These are phyloP conservation scores for Macrostomum lignano DNA, from an alignment of 1,140 invertebrate genomes.

Conservation along the genomic window DNA sequence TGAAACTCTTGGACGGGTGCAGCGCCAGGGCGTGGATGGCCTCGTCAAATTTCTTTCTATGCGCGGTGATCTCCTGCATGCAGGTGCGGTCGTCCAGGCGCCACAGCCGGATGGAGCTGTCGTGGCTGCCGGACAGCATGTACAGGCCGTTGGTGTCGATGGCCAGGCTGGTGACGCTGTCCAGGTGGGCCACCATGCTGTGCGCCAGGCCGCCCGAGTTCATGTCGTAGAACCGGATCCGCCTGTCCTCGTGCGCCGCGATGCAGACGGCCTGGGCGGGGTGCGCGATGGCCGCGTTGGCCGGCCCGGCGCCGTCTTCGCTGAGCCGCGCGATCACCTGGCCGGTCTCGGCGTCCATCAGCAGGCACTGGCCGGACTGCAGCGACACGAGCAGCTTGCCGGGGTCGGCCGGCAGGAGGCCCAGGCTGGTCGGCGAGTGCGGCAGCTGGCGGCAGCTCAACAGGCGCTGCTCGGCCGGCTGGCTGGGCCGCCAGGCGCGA, in stretches of 20 bases:
- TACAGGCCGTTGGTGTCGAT: slow-evolving; percentile 91
- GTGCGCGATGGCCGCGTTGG: slow-evolving; percentile 67
- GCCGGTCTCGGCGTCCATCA: too few relatives aligned
- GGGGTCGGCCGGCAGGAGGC: too few relatives aligned
- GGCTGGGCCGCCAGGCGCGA: too few relatives aligned
- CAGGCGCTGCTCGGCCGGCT: too few relatives aligned
- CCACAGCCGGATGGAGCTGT: slow-evolving; percentile 94
- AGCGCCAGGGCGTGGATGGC: slow-evolving; percentile 94
- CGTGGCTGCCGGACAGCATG: slow-evolving; percentile 51
- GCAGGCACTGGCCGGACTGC: too few relatives aligned
- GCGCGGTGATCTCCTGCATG: slow-evolving; percentile 93
- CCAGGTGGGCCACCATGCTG: slow-evolving; percentile 90
- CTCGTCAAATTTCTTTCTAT: slow-evolving; percentile 96
- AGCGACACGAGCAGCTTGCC: too few relatives aligned
- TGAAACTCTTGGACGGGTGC: slow-evolving; percentile 85
- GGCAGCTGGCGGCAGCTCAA: too few relatives aligned
- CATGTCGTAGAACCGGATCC: slow-evolving; percentile 93
- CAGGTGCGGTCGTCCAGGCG: slow-evolving; percentile 93
- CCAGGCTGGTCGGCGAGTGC: too few relatives aligned
- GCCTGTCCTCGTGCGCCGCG: slow-evolving; percentile 81
- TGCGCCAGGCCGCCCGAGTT: slow-evolving; percentile 45
- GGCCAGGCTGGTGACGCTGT: slow-evolving; percentile 83
- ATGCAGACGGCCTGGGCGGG: slow-evolving; percentile 76
- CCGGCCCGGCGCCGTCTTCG: slow-evolving; percentile 31
- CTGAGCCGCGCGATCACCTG: too few relatives aligned